Base-by-base conservation (phyloP, 92 coral and sea anemone genomes). In the Plumapathes pennacea region DNA sequence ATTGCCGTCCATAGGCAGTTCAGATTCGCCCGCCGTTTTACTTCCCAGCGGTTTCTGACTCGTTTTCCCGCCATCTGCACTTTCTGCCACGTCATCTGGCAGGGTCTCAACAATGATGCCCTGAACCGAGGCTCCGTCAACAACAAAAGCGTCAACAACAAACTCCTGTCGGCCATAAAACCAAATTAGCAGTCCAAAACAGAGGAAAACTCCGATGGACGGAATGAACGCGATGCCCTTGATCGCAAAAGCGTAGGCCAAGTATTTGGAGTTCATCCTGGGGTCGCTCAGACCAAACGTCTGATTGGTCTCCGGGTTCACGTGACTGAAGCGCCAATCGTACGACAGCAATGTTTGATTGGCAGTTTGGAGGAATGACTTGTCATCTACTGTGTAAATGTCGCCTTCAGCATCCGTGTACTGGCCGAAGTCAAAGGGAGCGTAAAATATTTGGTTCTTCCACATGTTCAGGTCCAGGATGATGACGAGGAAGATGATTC, bases 401-500 rank as follows among this genome's bases (percentile, higher is more conserved):
- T 92, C 71, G 6, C 96, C 85, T 0, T 34, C 49, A 1, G 89
- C 38, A 60, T 59, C 73, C 2, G 96, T 72, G 59, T 92, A 92
- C 54, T 92, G 98, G 11, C 98, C 98, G 40, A 83, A 92, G 29
- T 64, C 68, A 58, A 80, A 92, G 10, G 98, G 98, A 21, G 74
- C 72, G 53, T 92, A 92, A 68, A 92, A 92, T 32, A 92, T 92
- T 55, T 92, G 98, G 63, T 92, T 92, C 50, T 92, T 92, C 98
- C 98, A 92, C 98, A 92, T 92, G 66, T 92, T 92, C 33, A 92
- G 49, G 63, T 92, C 98, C 7, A 92, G 85, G 25, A 92, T 92
- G 39, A 92, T 92, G 14, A 92, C 98, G 15, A 92, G 80, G 69
- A 92, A 79, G 25, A 92, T 92, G 3, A 92, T 74, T 4, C 98